Evolutionary conservation across 2,888 invertebrate genomes (phyloP).

Genomic region (Fragum sueziense): DNA sequence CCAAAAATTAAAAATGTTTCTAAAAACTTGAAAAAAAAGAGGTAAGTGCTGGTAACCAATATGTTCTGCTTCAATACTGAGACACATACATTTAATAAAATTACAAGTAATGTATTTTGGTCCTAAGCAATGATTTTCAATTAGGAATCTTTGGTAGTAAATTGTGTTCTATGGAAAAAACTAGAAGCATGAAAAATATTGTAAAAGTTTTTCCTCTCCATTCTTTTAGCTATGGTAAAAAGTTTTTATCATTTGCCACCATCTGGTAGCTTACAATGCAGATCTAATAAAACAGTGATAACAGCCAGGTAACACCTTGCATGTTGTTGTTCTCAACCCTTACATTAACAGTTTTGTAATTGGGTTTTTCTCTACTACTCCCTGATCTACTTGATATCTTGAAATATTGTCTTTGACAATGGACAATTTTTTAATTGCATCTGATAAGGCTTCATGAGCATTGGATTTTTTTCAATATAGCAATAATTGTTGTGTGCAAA

Average conservation of each 20-base stretch:
- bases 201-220: neutral
- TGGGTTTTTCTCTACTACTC: too few relatives aligned
- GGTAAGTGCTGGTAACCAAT: neutral
- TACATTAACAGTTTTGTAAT: too few relatives aligned
- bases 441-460: too few relatives aligned
- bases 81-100: too few relatives aligned
- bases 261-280: neutral
- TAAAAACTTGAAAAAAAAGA: neutral
- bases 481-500: too few relatives aligned
- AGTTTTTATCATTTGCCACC: neutral
- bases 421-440: too few relatives aligned
- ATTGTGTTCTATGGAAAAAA: neutral
- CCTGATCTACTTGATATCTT: too few relatives aligned
- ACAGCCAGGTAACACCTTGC: neutral
- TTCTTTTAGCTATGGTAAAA: neutral
- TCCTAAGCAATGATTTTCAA: too few relatives aligned
- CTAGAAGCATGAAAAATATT: neutral
- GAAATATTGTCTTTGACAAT: too few relatives aligned
- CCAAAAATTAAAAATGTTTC: too few relatives aligned
- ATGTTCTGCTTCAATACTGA: neutral
- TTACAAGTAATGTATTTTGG: too few relatives aligned
- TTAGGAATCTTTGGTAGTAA: neutral
- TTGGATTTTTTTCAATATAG: too few relatives aligned
- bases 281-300: neutral
- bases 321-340: neutral